These are phyloP conservation scores for Akabosia matsudoensis DNA, from an alignment of 1,140 invertebrate genomes.

Conservation along the genomic window DNA sequence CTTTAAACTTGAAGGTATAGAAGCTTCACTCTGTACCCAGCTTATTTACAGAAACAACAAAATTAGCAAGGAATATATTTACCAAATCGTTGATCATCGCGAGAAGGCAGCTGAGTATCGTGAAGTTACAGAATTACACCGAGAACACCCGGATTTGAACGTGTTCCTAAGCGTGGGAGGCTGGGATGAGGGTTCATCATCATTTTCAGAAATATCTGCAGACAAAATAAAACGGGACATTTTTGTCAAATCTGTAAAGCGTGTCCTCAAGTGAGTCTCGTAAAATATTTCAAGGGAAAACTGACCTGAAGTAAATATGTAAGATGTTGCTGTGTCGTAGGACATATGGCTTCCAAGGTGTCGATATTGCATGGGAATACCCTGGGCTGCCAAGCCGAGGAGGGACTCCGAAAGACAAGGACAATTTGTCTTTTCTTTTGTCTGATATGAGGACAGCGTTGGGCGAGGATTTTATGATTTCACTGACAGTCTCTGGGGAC, in stretches of 20 bases:
- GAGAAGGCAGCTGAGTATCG: too few species aligned
- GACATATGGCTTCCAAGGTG: slow-evolving; percentile 51
- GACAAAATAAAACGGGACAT: neutral
- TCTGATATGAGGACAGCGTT: neutral
- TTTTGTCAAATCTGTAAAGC: neutral
- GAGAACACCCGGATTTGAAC: slow-evolving; percentile 64
- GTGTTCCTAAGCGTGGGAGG: slow-evolving; percentile 70
- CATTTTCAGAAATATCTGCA: slow-evolving; percentile 56
- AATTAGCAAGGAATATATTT: neutral
- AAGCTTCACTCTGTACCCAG: neutral
- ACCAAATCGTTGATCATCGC: neutral
- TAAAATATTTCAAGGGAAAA: neutral
- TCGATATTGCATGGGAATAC: slow-evolving; percentile 56
- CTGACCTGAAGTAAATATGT: neutral
- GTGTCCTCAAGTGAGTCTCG: neutral
- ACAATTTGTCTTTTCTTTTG: neutral
- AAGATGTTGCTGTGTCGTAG: neutral
- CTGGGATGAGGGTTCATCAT: slow-evolving; percentile 65
- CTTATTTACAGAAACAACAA: neutral
- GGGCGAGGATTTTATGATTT: neutral
- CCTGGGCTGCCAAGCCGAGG: slow-evolving; percentile 44
- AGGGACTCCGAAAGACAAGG: neutral
- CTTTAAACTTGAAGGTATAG: neutral
- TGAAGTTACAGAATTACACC: slow-evolving; percentile 53
- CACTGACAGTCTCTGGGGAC: neutral